phyloP scores from a whole-genome alignment of 2,113 vertebrate species.

The Setophaga coronata region DNA sequence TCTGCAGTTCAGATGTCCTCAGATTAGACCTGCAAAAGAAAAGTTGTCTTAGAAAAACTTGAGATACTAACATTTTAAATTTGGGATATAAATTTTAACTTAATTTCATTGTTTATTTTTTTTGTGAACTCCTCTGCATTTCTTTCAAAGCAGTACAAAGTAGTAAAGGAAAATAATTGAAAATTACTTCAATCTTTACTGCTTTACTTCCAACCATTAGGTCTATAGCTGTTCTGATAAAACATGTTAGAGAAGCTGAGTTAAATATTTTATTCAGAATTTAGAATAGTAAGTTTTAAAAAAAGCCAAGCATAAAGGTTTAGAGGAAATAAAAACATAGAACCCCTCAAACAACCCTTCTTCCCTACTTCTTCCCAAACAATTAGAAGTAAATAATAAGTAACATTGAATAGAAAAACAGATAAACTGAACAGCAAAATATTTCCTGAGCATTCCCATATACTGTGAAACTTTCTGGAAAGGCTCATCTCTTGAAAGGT shows the following conservation, averaged over 20 bases:
- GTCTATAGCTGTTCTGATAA: neutral
- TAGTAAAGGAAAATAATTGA: neutral
- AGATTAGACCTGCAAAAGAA: neutral
- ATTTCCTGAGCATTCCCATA: neutral
- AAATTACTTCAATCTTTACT: neutral
- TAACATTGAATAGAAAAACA: neutral
- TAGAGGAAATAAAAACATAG: neutral
- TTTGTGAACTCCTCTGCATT: neutral
- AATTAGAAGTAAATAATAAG: neutral
- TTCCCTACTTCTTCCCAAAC: neutral
- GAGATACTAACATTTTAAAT: neutral
- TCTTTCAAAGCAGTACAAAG: neutral
- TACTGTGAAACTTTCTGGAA: neutral
- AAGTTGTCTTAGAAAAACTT: neutral
- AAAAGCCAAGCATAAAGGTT: accelerated
- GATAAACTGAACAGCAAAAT: neutral
- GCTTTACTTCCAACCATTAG: neutral
- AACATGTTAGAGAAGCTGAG: neutral
- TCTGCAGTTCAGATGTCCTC: neutral
- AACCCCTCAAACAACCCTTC: accelerated
- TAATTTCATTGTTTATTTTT: neutral
- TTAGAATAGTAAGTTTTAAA: neutral
- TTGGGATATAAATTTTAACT: neutral
- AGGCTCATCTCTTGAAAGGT: neutral
- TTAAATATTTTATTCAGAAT: neutral